These are phyloP conservation scores for Neodiprion pinetum DNA, from an alignment of 1,140 invertebrate species.

Conservation along the genomic window DNA sequence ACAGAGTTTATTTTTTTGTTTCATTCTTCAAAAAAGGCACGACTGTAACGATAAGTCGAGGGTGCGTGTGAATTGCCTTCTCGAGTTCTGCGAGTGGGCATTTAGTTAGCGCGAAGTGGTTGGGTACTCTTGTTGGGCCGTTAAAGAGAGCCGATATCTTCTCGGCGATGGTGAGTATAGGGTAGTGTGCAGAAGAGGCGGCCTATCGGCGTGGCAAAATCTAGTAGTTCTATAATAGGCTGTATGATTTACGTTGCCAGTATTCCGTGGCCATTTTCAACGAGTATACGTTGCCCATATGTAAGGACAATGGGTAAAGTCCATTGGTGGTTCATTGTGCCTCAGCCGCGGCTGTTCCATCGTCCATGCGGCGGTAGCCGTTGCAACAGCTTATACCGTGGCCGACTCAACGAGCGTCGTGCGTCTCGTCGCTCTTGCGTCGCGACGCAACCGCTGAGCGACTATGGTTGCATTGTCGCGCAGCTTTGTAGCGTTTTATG, in stretches of 20 bases:
- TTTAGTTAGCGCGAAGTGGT: neutral
- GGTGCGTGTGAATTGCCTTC: neutral
- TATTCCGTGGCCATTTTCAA: slow-evolving; percentile 42
- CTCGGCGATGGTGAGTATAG: slow-evolving; percentile 25
- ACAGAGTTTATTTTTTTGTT: too few relatives aligned
- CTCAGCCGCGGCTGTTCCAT: neutral
- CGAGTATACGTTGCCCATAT: slow-evolving; percentile 33
- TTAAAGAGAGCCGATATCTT: slow-evolving; percentile 5
- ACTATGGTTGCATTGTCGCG: neutral
- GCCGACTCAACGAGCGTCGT: neutral
- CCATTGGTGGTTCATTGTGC: slow-evolving; percentile 33
- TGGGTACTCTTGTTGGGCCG: neutral
- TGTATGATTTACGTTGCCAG: slow-evolving; percentile 56
- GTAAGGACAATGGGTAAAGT: slow-evolving; percentile 43
- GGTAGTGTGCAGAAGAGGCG: slow-evolving; percentile 18
- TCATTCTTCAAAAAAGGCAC: too few relatives aligned
- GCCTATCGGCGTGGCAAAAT: slow-evolving; percentile 48
- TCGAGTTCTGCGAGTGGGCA: neutral
- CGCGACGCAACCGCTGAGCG: slow-evolving; percentile 26
- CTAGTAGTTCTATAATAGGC: slow-evolving; percentile 55
- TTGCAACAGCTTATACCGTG: neutral
- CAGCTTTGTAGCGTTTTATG: slow-evolving; percentile 35
- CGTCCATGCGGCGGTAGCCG: neutral
- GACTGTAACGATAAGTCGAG: too few relatives aligned
- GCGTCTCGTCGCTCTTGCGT: neutral